These are phyloP conservation scores for Drosophila austrosaltans DNA, from an alignment of 2,888 invertebrate species.

Conservation along the genomic window DNA sequence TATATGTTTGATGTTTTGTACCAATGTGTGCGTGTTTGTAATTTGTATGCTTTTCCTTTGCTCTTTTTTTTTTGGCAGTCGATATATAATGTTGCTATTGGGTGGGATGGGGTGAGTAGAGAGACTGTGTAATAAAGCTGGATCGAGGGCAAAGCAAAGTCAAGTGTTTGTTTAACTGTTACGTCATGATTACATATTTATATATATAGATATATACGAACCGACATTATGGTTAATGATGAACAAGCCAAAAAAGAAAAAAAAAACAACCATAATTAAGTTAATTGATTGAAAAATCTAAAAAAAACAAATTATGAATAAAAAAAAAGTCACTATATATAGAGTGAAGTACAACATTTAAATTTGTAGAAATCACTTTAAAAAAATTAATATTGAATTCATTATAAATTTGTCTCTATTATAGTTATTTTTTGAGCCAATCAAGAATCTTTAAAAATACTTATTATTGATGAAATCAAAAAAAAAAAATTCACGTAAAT, in stretches of 20 bases:
- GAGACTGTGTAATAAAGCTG: background rate
- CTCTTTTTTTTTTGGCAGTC: conserved; percentile 10
- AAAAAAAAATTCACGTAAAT: no score
- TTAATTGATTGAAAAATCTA: conserved; percentile 11
- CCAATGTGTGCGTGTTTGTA: conserved; percentile 22
- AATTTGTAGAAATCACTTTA: no score
- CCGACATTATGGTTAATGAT: background rate
- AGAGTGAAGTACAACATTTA: no score
- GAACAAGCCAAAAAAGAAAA: conserved; percentile 4
- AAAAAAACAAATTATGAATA: no score
- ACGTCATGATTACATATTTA: conserved; percentile 6
- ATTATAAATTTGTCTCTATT: no score
- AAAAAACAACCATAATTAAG: background rate
- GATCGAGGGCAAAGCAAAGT: conserved; percentile 21
- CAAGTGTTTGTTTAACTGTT: conserved; percentile 39
- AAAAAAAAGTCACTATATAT: no score
- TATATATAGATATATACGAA: background rate
- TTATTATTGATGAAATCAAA: no score
- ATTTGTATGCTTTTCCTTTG: conserved; percentile 7
- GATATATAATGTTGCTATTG: conserved; percentile 12
- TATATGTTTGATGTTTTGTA: conserved; percentile 4
- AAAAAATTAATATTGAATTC: no score
- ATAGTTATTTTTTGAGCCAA: no score
- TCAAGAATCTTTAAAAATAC: no score
- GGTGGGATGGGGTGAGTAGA: background rate